Conservation (phyloP, 2,888 invertebrate species). For the Megamerina dolium region DNA sequence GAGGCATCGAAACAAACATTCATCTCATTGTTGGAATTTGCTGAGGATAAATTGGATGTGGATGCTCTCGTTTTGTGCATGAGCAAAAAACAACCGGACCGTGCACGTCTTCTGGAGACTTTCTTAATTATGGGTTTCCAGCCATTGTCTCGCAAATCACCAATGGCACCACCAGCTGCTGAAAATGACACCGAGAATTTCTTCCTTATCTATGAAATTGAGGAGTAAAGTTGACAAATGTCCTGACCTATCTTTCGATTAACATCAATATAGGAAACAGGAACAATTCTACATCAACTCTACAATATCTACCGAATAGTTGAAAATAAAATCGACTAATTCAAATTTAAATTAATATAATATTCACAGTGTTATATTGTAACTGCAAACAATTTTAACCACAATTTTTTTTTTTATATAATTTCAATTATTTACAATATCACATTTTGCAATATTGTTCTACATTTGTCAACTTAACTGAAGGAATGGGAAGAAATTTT, state of each 20-base stretch:
- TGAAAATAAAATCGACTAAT: no score
- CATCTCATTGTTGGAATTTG: slow-evolving; percentile 88
- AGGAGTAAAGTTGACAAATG: slow-evolving; percentile 40
- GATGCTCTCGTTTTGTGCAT: slow-evolving; percentile 71
- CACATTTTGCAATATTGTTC: no score
- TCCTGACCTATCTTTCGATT: no score
- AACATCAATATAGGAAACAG: neutral
- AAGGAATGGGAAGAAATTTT: slow-evolving; percentile 19
- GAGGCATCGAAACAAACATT: slow-evolving; percentile 94
- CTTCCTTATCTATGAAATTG: slow-evolving; percentile 50
- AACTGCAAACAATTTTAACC: neutral
- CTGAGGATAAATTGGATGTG: slow-evolving; percentile 85
- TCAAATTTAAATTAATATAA: no score
- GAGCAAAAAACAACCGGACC: slow-evolving; percentile 75
- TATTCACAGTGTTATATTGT: neutral
- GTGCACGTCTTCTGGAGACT: slow-evolving; percentile 82
- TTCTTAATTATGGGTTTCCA: slow-evolving; percentile 97
- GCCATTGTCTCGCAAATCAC: slow-evolving; percentile 75
- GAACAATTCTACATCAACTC: slow-evolving; percentile 2
- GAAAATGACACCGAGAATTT: slow-evolving; percentile 57
- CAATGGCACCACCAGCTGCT: slow-evolving; percentile 61
- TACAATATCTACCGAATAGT: slow-evolving; percentile 2
- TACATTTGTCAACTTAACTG: slow-evolving; percentile 19
- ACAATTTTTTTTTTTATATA: no score
- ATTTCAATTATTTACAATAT: no score